Conservation (phyloP, 2,888 invertebrate species). For the Azorinus chamasolen region DNA sequence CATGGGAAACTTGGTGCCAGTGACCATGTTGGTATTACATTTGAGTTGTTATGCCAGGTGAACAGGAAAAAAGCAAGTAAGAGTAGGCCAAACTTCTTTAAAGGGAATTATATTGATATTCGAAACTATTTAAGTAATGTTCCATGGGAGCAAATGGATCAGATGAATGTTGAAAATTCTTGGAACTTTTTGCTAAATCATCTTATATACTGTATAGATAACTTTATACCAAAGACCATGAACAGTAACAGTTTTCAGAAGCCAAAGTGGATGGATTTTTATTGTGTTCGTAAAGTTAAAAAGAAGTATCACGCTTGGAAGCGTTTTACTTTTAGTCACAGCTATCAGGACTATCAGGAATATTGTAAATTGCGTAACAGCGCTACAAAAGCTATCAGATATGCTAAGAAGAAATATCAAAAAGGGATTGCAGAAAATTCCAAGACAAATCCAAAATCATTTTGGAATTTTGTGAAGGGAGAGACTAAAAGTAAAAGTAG, state of each 20-base stretch:
- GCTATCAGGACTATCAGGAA: constrained; percentile 9
- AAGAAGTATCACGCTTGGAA: constrained; percentile 38
- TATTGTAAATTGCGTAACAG: constrained; percentile 17
- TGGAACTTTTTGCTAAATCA: constrained; percentile 7
- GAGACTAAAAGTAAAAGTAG: constrained; percentile 12
- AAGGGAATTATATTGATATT: constrained; percentile 10
- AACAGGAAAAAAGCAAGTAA: background rate
- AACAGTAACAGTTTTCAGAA: background rate
- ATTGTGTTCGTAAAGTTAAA: constrained; percentile 15
- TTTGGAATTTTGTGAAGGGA: constrained; percentile 12
- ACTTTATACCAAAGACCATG: constrained; percentile 6
- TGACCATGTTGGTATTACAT: constrained; percentile 21
- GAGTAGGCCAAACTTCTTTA: constrained; percentile 9
- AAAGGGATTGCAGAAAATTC: constrained; percentile 4
- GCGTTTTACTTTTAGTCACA: constrained; percentile 22
- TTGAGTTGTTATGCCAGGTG: constrained; percentile 1
- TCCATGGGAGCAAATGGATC: constrained; percentile 3
- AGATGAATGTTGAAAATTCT: background rate
- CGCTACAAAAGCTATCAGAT: constrained; percentile 4
- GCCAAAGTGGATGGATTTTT: constrained; percentile 19
- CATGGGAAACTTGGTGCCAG: constrained; percentile 10
- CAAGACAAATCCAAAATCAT: constrained; percentile 1
- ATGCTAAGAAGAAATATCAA: background rate
- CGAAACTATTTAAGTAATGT: constrained; percentile 5
- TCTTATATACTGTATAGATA: background rate